Evolutionary conservation across 2,113 vertebrate species (phyloP).

Genomic region (Takifugu flavidus): DNA sequence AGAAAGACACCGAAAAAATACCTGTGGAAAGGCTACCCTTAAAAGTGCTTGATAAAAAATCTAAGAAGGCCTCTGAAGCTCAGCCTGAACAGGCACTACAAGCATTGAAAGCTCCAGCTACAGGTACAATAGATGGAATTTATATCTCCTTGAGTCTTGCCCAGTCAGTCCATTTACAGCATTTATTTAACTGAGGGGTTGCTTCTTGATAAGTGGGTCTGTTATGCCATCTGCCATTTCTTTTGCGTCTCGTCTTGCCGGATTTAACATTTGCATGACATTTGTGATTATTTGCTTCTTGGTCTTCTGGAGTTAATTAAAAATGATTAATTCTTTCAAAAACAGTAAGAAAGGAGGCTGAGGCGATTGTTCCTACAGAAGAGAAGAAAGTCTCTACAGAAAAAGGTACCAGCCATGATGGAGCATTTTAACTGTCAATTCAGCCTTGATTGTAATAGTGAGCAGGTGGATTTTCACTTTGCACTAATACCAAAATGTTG

Average conservation of each 20-base stretch:
- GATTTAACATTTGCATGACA: not conserved
- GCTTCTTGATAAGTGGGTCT: too few relatives aligned
- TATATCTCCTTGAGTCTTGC: constrained; percentile 7
- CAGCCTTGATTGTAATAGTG: constrained; percentile 23
- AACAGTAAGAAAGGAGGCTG: constrained; percentile 38
- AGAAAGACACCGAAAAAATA: constrained; percentile 21
- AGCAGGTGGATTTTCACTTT: constrained; percentile 25
- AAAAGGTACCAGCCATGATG: constrained; percentile 53
- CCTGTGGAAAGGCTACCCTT: constrained; percentile 4
- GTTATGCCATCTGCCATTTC: too few relatives aligned
- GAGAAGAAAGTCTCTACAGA: constrained; percentile 32
- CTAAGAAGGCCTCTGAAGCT: constrained; percentile 45
- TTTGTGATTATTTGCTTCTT: constrained; percentile 5
- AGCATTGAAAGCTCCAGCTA: constrained; percentile 58
- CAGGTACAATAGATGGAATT: constrained; percentile 19
- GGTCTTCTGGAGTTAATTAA: constrained; percentile 13
- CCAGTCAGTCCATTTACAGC: not conserved
- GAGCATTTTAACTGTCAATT: constrained; percentile 10
- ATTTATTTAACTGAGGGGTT: too few relatives aligned
- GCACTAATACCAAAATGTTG: constrained; percentile 3
- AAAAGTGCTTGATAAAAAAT: constrained; percentile 48
- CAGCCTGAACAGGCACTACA: constrained; percentile 58
- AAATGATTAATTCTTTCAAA: constrained; percentile 35
- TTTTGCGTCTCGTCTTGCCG: too few relatives aligned
- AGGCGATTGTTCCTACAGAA: constrained; percentile 28